phyloP scores from a whole-genome alignment of 2,888 invertebrate genomes.

The Iselma pallidipennis region DNA sequence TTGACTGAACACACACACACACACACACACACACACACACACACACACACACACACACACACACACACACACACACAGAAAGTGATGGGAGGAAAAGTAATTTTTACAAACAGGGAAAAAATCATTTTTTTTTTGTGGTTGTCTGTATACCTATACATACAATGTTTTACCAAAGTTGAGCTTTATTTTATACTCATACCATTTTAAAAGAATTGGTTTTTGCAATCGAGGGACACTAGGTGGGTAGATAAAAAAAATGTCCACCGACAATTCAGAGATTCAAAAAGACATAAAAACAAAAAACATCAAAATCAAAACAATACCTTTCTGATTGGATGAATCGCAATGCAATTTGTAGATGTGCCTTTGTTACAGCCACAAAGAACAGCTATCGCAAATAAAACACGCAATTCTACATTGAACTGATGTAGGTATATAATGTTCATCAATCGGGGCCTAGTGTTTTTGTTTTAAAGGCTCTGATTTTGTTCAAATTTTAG shows the following conservation, averaged over 20 bases:
- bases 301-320: conserved; percentile 50
- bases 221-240: too few species aligned
- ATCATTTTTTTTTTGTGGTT: not conserved
- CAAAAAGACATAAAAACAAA: conserved; percentile 28
- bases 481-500: not conserved
- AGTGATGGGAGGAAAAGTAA: conserved; percentile 22
- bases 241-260: too few species aligned
- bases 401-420: conserved; percentile 46
- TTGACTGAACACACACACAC: conserved; percentile 37
- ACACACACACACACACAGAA: too few species aligned
- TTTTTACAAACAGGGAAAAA: too few species aligned
- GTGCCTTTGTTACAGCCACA: conserved; percentile 51
- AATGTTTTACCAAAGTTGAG: not conserved
- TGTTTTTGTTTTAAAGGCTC: not conserved
- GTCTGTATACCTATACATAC: too few species aligned
- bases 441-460: conserved; percentile 13
- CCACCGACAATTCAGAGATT: not conserved
- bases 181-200: not conserved
- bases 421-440: too few species aligned
- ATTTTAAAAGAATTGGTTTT: too few species aligned
- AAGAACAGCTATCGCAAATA: conserved; percentile 54
- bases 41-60: too few species aligned
- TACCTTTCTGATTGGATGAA: conserved; percentile 57
- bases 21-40: too few species aligned
- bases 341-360: conserved; percentile 59